A percentile compares a stretch with the other conserved stretches of the same genome.
These are phyloP conservation scores for Sebastes schlegelii DNA, from an alignment of 2,113 vertebrate species.

Conservation along the genomic window DNA sequence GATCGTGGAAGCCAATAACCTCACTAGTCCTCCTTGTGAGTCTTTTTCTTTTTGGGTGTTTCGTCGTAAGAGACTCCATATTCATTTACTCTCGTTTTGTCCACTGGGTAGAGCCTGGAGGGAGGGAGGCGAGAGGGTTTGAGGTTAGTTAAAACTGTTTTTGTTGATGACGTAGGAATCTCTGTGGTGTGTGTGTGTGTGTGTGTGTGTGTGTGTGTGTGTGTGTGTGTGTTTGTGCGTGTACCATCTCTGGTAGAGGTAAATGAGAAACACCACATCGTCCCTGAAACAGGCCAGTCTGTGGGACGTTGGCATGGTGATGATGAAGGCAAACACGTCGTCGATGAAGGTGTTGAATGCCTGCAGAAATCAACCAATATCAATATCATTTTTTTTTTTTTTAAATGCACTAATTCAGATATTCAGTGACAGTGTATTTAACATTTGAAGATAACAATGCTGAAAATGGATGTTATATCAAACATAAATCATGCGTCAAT, in stretches of 20 bases:
- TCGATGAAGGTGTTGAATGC: slow-evolving; percentile 99
- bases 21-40: slow-evolving; percentile 86
- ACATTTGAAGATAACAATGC: not conserved
- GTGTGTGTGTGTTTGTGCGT: slow-evolving; percentile 34
- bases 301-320: slow-evolving; percentile 99
- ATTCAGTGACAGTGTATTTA: not conserved
- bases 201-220: not conserved
- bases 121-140: not conserved
- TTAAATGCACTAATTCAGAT: not conserved
- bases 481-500: not conserved
- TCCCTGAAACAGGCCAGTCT: slow-evolving; percentile 98
- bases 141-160: not conserved
- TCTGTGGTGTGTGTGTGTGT: slow-evolving; percentile 27
- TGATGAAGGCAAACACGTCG: slow-evolving; percentile 98
- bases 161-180: not conserved
- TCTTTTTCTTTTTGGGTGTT: slow-evolving; percentile 85
- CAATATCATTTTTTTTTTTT: not conserved
- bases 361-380: slow-evolving; percentile 74
- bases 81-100: slow-evolving; percentile 96
- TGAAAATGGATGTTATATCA: not conserved
- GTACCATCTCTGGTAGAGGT: slow-evolving; percentile 99
- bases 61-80: slow-evolving; percentile 95
- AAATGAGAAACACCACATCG: slow-evolving; percentile 96
- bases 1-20: not conserved
- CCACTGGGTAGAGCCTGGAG: slow-evolving; percentile 97